Conservation (phyloP, 2,888 invertebrate species). For the Prostheceraeus crozeri region DNA sequence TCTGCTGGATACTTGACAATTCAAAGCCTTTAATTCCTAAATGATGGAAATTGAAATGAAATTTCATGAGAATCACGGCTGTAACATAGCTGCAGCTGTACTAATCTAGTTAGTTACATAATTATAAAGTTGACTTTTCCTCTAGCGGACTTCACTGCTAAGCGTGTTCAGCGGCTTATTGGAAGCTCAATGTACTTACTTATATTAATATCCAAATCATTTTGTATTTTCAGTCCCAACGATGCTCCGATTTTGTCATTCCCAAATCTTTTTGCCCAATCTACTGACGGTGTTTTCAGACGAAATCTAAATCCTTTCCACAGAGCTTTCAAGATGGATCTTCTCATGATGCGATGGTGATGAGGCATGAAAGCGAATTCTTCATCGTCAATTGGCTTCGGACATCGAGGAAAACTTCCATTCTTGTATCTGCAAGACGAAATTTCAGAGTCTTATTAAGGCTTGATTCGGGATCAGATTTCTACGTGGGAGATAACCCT, state of each 20-base stretch:
- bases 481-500: no score
- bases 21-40: no score
- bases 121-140: no score
- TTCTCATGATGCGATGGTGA: not conserved
- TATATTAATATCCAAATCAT: not conserved
- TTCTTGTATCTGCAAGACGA: not conserved
- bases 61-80: no score
- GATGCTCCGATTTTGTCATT: not conserved
- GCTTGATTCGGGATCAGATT: no score
- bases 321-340: not conserved
- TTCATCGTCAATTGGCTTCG: not conserved
- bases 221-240: not conserved
- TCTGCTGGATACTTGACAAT: no score
- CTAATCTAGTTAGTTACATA: no score
- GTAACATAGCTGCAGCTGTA: no score
- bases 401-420: slow-evolving; percentile 1
- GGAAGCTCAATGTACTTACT: slow-evolving; percentile 16
- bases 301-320: not conserved
- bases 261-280: not conserved
- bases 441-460: not conserved
- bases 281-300: not conserved
- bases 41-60: no score
- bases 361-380: not conserved
- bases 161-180: no score
- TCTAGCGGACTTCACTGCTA: no score